Conservation (phyloP, 1,140 invertebrate species). For the Araneus ventricosus region DNA sequence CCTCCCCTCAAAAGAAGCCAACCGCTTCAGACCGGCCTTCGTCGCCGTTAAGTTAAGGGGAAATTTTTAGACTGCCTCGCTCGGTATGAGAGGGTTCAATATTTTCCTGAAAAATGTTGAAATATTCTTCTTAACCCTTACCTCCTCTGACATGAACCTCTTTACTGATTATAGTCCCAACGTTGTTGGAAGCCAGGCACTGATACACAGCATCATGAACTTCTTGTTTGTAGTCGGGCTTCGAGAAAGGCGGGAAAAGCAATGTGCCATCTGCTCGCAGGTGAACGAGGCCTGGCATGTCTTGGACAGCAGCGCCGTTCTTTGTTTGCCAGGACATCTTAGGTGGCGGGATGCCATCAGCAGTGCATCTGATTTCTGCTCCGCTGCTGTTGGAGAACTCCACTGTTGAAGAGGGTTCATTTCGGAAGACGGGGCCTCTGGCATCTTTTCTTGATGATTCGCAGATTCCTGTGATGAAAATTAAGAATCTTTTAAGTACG, state of each 20-base stretch:
- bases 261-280: constrained; percentile 81
- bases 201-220: constrained; percentile 80
- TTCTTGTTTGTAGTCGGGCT: constrained; percentile 82
- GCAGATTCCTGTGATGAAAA: too few species aligned
- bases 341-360: constrained; percentile 92
- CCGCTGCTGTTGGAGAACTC: constrained; percentile 97
- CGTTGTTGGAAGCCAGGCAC: constrained; percentile 88
- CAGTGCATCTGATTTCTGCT: constrained; percentile 93
- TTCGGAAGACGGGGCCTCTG: constrained; percentile 91
- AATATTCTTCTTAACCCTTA: too few species aligned
- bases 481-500: too few species aligned
- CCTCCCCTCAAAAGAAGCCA: too few species aligned
- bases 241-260: constrained; percentile 79
- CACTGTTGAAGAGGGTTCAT: constrained; percentile 93
- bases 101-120: too few species aligned
- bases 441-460: constrained; percentile 42
- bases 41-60: too few species aligned
- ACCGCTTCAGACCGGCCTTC: too few species aligned
- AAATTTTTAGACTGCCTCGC: too few species aligned
- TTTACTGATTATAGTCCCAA: constrained; percentile 88
- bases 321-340: constrained; percentile 89
- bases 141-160: constrained; percentile 90
- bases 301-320: constrained; percentile 85
- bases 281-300: constrained; percentile 86
- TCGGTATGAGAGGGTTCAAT: too few species aligned